These are phyloP conservation scores for Cryptosula pallasiana DNA, from an alignment of 2,888 invertebrate species.

Conservation along the genomic window DNA sequence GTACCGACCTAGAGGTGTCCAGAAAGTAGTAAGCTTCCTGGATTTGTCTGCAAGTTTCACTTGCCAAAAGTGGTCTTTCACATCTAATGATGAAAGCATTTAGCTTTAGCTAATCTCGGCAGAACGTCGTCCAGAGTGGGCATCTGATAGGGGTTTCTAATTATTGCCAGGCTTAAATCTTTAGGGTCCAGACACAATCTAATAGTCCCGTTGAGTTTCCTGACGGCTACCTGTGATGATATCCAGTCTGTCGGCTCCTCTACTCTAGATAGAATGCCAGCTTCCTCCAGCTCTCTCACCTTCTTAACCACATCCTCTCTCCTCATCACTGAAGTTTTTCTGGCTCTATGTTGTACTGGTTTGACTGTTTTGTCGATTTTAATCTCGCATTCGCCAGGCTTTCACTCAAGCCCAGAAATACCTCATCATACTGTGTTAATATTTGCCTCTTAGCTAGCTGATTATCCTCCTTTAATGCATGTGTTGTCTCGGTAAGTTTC, in stretches of 20 bases:
- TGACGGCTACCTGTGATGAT: constrained; percentile 9
- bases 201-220: constrained; percentile 5
- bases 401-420: background rate
- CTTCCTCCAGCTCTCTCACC: constrained; percentile 5
- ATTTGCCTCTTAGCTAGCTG: background rate
- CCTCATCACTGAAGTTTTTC: background rate
- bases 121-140: constrained; percentile 1
- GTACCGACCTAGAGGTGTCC: constrained; percentile 3
- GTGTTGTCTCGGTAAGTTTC: background rate
- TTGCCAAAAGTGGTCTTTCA: constrained; percentile 1
- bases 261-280: background rate
- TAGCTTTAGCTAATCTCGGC: constrained; percentile 14
- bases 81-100: constrained; percentile 19
- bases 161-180: background rate
- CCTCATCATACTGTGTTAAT: constrained; percentile 6
- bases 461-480: background rate
- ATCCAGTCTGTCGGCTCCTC: constrained; percentile 16
- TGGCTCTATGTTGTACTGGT: background rate
- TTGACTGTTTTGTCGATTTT: background rate
- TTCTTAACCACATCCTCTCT: constrained; percentile 3
- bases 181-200: background rate
- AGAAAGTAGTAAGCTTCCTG: constrained; percentile 3
- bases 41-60: constrained; percentile 5
- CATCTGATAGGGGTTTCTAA: background rate
- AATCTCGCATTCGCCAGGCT: constrained; percentile 11